Percentiles rank a stretch among this genome's conserved stretches.
These are phyloP conservation scores for Heliornis fulica DNA, from an alignment of 2,113 vertebrate genomes.

Conservation along the genomic window DNA sequence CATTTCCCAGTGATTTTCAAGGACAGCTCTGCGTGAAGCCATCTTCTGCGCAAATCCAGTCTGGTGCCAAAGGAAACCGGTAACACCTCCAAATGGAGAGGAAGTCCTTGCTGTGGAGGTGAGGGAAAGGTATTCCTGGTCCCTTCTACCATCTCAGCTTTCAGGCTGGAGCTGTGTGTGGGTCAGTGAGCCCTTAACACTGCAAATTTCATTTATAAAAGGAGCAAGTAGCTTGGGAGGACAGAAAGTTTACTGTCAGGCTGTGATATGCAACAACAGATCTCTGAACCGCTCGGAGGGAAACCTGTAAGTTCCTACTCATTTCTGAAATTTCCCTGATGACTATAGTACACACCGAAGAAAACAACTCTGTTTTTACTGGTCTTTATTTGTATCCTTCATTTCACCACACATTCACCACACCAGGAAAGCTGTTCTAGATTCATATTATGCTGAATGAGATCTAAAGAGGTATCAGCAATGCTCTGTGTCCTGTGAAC, in stretches of 20 bases:
- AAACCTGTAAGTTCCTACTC: background rate
- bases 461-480: background rate
- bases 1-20: conserved; percentile 20
- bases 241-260: background rate
- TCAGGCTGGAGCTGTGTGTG: background rate
- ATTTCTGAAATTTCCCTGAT: background rate
- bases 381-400: background rate
- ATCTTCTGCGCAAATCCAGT: background rate
- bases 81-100: background rate
- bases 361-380: background rate
- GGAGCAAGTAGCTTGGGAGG: background rate
- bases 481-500: background rate
- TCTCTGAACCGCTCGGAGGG: background rate
- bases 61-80: background rate
- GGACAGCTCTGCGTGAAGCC: background rate
- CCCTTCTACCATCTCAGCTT: background rate
- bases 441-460: background rate
- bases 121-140: background rate
- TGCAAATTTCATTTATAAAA: background rate
- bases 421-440: background rate
- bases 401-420: background rate
- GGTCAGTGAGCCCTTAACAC: background rate
- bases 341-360: background rate
- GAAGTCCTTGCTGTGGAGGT: background rate
- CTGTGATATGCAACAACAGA: background rate